Evolutionary conservation across 2,888 invertebrate species (phyloP).

Genomic region (Synergus umbraculus): DNA sequence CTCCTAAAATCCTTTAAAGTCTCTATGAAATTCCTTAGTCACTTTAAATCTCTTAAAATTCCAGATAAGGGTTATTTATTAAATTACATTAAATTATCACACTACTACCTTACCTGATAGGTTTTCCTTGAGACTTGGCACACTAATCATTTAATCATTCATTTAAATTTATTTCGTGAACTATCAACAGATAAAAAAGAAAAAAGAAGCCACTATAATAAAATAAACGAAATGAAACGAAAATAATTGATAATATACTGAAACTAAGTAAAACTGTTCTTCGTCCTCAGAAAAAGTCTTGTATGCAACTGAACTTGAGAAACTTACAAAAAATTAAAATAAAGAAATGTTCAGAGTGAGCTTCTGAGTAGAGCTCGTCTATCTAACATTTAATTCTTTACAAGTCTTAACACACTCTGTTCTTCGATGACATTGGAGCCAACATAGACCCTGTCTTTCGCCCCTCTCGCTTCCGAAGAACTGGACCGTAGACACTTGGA

Average conservation of each 20-base stretch:
- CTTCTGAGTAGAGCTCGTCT: constrained; percentile 1
- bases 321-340: background rate
- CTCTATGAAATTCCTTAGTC: too few relatives aligned
- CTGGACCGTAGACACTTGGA: constrained; percentile 62
- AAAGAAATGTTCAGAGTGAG: background rate
- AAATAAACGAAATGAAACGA: background rate
- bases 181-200: background rate
- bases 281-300: background rate
- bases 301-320: constrained; percentile 9
- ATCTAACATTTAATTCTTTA: constrained; percentile 2
- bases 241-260: background rate
- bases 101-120: background rate
- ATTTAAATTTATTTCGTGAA: background rate
- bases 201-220: background rate
- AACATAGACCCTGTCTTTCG: constrained; percentile 49
- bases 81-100: background rate
- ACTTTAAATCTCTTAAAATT: too few relatives aligned
- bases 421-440: constrained; percentile 53
- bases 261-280: constrained; percentile 3
- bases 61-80: too few relatives aligned
- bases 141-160: background rate
- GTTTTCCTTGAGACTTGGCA: background rate
- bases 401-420: constrained; percentile 10
- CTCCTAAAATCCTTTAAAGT: too few relatives aligned
- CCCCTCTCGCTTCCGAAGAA: constrained; percentile 61